These are phyloP conservation scores for Coecobrya sp. DNA, from an alignment of 2,888 invertebrate species.

Conservation along the genomic window DNA sequence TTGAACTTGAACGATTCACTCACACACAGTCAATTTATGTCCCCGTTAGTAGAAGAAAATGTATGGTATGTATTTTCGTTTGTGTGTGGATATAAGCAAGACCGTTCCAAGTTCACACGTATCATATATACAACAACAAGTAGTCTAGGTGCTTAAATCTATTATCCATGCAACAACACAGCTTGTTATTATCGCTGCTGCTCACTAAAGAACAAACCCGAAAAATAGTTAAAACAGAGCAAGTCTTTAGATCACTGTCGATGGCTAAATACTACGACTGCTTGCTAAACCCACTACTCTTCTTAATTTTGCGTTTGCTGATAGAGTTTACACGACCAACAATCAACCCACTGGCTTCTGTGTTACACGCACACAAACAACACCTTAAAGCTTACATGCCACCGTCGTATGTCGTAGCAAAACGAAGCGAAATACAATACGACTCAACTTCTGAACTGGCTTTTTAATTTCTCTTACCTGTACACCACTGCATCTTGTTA, in stretches of 20 bases:
- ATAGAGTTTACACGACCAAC: conserved; percentile 45
- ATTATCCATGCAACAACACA: conserved; percentile 34
- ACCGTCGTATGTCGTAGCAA: not conserved
- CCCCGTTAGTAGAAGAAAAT: conserved; percentile 34
- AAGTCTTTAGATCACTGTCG: conserved; percentile 47
- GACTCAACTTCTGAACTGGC: not conserved
- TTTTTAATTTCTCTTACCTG: not conserved
- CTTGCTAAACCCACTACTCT: not conserved
- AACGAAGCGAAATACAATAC: not conserved
- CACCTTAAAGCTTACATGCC: not conserved
- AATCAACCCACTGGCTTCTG: conserved; percentile 48
- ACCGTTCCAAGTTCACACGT: conserved; percentile 13
- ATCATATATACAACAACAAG: conserved; percentile 14
- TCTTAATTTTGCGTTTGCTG: conserved; percentile 9
- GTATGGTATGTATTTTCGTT: conserved; percentile 18
- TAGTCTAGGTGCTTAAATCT: not conserved
- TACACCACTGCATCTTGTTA: not conserved
- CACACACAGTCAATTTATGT: conserved; percentile 78
- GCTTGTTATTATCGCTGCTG: not conserved
- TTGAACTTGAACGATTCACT: conserved; percentile 80
- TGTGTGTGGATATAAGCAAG: not conserved
- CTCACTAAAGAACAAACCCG: not conserved
- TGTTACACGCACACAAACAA: conserved; percentile 35
- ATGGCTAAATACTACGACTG: conserved; percentile 22
- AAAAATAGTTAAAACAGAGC: conserved; percentile 33